Evolutionary conservation across 2,113 vertebrate genomes (phyloP).

Genomic region (Anolis sagrei): DNA sequence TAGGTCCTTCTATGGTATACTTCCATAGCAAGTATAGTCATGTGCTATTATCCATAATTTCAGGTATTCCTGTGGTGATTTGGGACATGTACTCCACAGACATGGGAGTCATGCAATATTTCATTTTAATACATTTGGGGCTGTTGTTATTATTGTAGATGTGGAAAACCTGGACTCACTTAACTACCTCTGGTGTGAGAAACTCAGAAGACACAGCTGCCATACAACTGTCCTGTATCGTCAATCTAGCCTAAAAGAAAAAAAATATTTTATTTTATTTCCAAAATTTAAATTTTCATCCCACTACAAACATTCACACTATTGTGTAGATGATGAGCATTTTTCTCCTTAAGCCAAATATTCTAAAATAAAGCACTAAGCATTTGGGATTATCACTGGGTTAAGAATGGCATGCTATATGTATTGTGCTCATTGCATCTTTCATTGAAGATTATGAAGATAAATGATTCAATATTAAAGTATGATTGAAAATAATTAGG

Average conservation of each 20-base stretch:
- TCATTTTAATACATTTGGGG: too few species aligned
- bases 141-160: too few species aligned
- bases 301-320: background rate
- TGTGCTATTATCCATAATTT: too few species aligned
- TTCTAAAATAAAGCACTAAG: conserved; percentile 9
- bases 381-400: conserved; percentile 42
- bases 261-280: background rate
- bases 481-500: conserved; percentile 65
- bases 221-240: background rate
- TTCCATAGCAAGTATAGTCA: too few species aligned
- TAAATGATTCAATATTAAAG: conserved; percentile 59
- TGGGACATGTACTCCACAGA: too few species aligned
- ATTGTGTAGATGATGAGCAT: background rate
- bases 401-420: conserved; percentile 38
- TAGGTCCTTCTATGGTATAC: too few species aligned
- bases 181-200: too few species aligned
- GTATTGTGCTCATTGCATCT: conserved; percentile 50
- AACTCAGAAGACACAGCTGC: conserved; percentile 45
- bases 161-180: too few species aligned
- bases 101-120: too few species aligned
- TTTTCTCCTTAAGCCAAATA: conserved; percentile 12
- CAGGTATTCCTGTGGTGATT: too few species aligned
- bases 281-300: background rate
- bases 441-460: conserved; percentile 70
- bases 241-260: too few species aligned